Evolutionary conservation across 2,797 vertebrate species (phyloP), one percentile per base, ranked within the genome.

Genomic region (Periparus ater): DNA sequence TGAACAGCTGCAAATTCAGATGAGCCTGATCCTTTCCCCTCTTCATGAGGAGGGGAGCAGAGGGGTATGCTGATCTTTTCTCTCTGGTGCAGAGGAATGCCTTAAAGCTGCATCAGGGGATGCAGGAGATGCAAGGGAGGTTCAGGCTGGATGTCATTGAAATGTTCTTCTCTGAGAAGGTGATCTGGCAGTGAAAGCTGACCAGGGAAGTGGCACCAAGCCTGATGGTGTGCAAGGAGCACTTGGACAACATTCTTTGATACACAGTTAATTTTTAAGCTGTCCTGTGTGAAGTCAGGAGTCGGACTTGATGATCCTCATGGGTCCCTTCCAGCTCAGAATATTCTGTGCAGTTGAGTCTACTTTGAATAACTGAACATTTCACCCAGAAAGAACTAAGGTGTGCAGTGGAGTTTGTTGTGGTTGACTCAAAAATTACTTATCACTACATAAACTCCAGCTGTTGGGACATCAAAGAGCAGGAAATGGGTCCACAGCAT

Each of bases 1-100:
- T 72, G 54, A 74, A n/a, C 7, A 70, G 44, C 51, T 77, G 21
- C n/a, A 62, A 34, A 70, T 81, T 77, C 34, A 48, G 38, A 47
- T 66, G 13, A 58, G 30, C 18, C 48, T 78, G 11, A 61, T 61
- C 10, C 29, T 75, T 80, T 86, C 17, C 20, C 10, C 18, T 88
- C 17, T 18, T 65, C 36, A 26, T 1, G 4, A 45, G 0, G 1
- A 1, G 4, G 11, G 19, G 22, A 5, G 2, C 53, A 71, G 72
- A 54, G 3, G 12, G 6, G 6, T 14, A 32, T 45, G 34, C 11
- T 70, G 34, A 62, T 40, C 27, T 68, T 42, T 72, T 60, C 36
- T 79, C 20, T 80, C 61, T 77, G 60, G 22, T 1, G 1, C 17
- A 65, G 76, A 4, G 22, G 13, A 88, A 55, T 9, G 16, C 27